Base-by-base conservation (phyloP, 2,888 invertebrate genomes). In the Amphiduros pacificus region DNA sequence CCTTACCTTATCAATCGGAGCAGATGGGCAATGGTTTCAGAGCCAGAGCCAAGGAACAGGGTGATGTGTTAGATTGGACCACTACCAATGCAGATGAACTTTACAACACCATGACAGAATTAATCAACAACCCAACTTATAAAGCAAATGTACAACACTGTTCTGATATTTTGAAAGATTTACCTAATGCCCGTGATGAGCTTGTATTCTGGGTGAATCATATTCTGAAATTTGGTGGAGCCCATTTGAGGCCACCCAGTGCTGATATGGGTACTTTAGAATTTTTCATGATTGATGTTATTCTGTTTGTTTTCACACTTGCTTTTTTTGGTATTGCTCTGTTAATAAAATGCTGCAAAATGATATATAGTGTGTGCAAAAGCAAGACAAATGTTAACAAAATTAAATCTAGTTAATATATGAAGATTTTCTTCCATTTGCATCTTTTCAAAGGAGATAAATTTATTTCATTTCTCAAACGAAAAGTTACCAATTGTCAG, bases 151-250 rank as follows among this genome's bases (percentile, higher is more conserved):
- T 60, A n/a, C 49, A 36, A 1, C 53, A 49, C 24, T 60, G 53
- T 24, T 60, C 60, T 2, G 60, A 52, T 22, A 50, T 61, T 5
- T 20, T 61, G 6, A 49, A 50, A 28, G 50, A 50, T 55, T 36
- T 44, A 6, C 55, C 61, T 4, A 24, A 36, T n/a, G 50, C 55
- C 2, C 32, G 28, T 9, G 61, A 55, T 24, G 29, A 32, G 22
- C 40, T 56, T 40, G 56, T 56, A 3, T 48, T 32, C n/a, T 56
- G 56, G 56, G 31, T 49, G 20, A 49, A 56, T n/a, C 56, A 56
- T 14, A 31, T 56, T 24, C 20, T 56, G 14, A 48, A 22, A 28
- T 56, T 48, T 29, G 56, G 56, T 29, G 56, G 56, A 2, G 6
- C 48, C 22, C 56, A 56, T 41, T 41, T 56, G 2, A 14, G 49